phyloP scores from a whole-genome alignment of 92 coral and sea anemone genomes.

The Heliopora coerulea region DNA sequence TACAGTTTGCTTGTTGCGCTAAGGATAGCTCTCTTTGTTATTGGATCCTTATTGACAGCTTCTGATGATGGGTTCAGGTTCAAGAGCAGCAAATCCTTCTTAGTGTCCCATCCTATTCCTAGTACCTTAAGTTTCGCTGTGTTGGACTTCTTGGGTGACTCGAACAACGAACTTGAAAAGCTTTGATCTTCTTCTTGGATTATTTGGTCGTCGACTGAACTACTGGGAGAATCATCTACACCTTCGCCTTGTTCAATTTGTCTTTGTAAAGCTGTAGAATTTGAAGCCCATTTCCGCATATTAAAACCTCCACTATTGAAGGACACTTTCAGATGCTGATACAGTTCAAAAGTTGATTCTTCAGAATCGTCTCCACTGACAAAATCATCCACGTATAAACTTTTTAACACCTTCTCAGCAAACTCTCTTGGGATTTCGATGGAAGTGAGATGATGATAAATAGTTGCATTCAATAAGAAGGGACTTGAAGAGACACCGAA shows the following conservation, averaged over 20 bases:
- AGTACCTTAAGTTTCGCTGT: conserved; percentile 32
- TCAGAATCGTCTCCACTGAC: conserved; percentile 19
- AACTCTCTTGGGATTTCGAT: conserved; percentile 2
- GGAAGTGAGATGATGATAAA: conserved; percentile 27
- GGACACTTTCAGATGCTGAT: conserved; percentile 37
- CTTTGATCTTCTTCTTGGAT: conserved; percentile 40
- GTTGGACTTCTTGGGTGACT: conserved; percentile 9
- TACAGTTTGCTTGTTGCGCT: conserved; percentile 50
- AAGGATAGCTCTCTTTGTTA: conserved; percentile 34
- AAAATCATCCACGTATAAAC: conserved; percentile 41
- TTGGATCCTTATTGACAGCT: background rate
- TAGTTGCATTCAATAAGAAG: conserved; percentile 35
- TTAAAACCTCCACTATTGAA: conserved; percentile 43
- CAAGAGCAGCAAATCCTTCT: conserved; percentile 25
- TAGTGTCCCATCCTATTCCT: conserved; percentile 37
- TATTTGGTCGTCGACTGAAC: background rate
- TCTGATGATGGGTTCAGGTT: conserved; percentile 21
- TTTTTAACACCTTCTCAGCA: conserved; percentile 24
- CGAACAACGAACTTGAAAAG: conserved; percentile 39
- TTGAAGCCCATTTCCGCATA: conserved; percentile 51
- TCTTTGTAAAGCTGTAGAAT: conserved; percentile 24
- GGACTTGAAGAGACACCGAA: conserved; percentile 32
- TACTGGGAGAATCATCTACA: background rate
- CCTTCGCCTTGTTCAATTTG: conserved; percentile 34
- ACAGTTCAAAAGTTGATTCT: conserved; percentile 17